phyloP scores from a whole-genome alignment of 2,888 invertebrate species.

The Parnassius apollo region DNA sequence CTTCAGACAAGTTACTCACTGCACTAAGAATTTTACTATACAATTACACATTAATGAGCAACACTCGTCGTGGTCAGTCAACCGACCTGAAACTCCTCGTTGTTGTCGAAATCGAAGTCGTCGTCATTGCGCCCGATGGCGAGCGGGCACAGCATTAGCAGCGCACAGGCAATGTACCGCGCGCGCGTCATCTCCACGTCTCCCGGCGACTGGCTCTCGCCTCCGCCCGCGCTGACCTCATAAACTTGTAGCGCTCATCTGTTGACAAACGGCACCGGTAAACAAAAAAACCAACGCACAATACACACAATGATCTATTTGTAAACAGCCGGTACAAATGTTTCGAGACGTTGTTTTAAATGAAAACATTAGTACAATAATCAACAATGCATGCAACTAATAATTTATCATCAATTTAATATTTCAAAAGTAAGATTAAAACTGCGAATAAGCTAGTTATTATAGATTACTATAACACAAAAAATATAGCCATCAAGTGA shows the following conservation, averaged over 20 bases:
- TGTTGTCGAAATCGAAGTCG: slow-evolving; percentile 77
- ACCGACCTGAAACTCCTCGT: slow-evolving; percentile 72
- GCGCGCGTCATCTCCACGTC: slow-evolving; percentile 58
- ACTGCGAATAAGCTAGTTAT: no score
- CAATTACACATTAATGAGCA: no score
- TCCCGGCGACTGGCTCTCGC: slow-evolving; percentile 36
- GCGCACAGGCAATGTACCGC: slow-evolving; percentile 59
- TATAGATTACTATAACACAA: no score
- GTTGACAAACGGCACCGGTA: slow-evolving; percentile 41
- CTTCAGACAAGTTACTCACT: no score
- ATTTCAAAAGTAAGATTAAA: no score
- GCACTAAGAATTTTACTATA: no score
- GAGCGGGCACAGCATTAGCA: slow-evolving; percentile 66
- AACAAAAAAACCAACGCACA: slow-evolving; percentile 27
- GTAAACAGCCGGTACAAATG: slow-evolving; percentile 17
- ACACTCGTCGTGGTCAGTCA: slow-evolving; percentile 1
- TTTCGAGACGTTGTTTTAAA: neutral
- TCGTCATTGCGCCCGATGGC: slow-evolving; percentile 72
- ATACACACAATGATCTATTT: slow-evolving; percentile 1
- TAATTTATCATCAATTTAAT: no score
- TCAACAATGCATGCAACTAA: no score
- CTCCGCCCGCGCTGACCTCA: slow-evolving; percentile 51
- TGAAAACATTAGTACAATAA: slow-evolving; percentile 1
- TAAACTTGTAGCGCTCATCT: slow-evolving; percentile 69
- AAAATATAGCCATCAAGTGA: no score